Evolutionary conservation across 2,113 vertebrate genomes (phyloP).

Genomic region (Barbus barbus): DNA sequence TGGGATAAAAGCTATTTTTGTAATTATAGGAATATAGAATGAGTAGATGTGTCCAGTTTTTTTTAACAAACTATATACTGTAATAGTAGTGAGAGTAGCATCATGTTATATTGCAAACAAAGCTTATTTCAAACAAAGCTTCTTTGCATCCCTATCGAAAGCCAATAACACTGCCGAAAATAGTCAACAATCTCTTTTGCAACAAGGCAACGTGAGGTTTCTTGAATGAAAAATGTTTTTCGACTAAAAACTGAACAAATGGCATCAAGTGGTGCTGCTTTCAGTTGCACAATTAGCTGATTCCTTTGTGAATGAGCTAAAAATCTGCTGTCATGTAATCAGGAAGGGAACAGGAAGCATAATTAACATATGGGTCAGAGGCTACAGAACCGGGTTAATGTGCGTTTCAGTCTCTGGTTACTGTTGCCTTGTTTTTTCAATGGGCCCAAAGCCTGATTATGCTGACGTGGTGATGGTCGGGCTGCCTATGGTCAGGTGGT

Average conservation of each 20-base stretch:
- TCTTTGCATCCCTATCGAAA: neutral
- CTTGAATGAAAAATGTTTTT: neutral
- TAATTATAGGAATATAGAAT: neutral
- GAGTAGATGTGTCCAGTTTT: neutral
- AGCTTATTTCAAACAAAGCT: neutral
- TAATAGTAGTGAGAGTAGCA: neutral
- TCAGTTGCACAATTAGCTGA: conserved; percentile 60
- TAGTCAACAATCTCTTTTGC: neutral
- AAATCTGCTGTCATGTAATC: conserved; percentile 68
- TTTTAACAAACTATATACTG: neutral
- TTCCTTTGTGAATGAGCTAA: conserved; percentile 59
- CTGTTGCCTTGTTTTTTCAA: conserved; percentile 60
- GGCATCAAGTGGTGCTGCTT: neutral
- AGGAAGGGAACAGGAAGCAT: conserved; percentile 71
- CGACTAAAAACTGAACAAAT: neutral
- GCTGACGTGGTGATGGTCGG: conserved; percentile 53
- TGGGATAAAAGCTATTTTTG: neutral
- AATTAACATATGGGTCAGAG: conserved; percentile 71
- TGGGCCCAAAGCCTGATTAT: conserved; percentile 58
- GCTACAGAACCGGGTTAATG: conserved; percentile 63
- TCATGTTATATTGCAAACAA: neutral
- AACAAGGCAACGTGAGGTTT: neutral
- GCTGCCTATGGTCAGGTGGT: conserved; percentile 49
- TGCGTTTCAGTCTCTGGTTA: conserved; percentile 63
- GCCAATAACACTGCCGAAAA: neutral